Evolutionary conservation across 2,113 vertebrate species (phyloP).

Genomic region (Formicarius rufipectus): DNA sequence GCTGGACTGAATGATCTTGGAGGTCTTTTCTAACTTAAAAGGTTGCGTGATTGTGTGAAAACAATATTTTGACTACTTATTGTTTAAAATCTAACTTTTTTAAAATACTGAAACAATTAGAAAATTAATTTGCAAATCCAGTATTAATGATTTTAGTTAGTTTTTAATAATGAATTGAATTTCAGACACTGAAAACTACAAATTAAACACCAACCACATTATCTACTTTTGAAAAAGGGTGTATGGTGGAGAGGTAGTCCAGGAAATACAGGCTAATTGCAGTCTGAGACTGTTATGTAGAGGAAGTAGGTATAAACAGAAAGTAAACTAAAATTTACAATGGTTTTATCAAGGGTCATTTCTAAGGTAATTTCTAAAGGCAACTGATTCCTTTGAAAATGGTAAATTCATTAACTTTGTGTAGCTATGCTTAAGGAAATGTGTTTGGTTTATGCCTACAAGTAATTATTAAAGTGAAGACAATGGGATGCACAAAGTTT

Average conservation of each 20-base stretch:
- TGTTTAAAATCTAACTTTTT: background rate
- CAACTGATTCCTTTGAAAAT: background rate
- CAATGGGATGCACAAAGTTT: background rate
- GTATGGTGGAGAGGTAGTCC: fast-evolving
- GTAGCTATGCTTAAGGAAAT: background rate
- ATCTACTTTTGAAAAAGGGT: background rate
- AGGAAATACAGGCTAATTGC: background rate
- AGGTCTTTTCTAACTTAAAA: background rate
- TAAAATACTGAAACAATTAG: background rate
- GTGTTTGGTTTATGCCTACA: background rate
- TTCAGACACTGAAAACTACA: background rate
- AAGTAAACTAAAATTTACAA: background rate
- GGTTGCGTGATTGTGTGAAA: background rate
- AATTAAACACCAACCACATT: background rate
- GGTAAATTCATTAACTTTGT: fast-evolving
- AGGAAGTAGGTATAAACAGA: background rate
- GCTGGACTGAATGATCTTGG: background rate
- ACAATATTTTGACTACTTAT: background rate
- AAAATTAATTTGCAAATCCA: background rate
- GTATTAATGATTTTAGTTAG: background rate
- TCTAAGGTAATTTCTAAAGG: too few species aligned
- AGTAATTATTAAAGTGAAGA: background rate
- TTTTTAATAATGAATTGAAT: background rate
- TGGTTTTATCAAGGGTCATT: background rate
- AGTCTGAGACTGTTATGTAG: background rate